Evolutionary conservation across 2,113 vertebrate genomes (phyloP).

Genomic region (Gadus chalcogrammus): DNA sequence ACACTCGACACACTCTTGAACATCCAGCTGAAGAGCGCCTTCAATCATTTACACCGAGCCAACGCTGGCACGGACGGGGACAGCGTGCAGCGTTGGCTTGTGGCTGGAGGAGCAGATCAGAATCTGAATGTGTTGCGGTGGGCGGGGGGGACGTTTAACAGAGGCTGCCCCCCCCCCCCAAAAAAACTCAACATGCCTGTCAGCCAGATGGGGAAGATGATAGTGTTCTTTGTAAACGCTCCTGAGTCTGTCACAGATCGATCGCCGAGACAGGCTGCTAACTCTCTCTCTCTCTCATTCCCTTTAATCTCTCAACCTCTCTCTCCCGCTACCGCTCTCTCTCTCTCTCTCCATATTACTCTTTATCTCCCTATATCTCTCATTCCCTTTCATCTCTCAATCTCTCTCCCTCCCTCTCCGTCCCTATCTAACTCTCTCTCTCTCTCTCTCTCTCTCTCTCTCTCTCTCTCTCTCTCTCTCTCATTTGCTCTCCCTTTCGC

Average conservation of each 20-base stretch:
- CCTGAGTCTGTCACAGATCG: constrained; percentile 30
- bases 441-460: not conserved
- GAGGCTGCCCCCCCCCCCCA: constrained; percentile 5
- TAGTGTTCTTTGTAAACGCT: constrained; percentile 31
- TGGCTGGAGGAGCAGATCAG: constrained; percentile 26
- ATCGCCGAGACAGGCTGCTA: not conserved
- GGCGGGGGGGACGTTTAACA: not conserved
- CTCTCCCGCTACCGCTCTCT: not conserved
- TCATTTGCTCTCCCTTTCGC: not conserved
- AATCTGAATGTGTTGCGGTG: constrained; percentile 47
- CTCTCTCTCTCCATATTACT: not conserved
- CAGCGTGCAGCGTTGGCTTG: constrained; percentile 21
- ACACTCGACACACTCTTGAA: too few species aligned
- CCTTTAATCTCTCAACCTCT: not conserved
- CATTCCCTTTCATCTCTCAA: not conserved
- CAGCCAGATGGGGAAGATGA: constrained; percentile 31
- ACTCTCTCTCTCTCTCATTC: not conserved
- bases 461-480: not conserved
- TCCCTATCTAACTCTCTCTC: not conserved
- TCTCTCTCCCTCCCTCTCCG: not conserved
- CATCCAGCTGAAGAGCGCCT: not conserved
- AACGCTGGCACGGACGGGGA: constrained; percentile 11
- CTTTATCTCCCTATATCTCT: not conserved
- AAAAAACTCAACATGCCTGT: constrained; percentile 23
- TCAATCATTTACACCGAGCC: constrained; percentile 13